A percentile compares a stretch with the other conserved stretches of the same genome.
These are phyloP conservation scores for Theocolax elegans DNA, from an alignment of 1,140 invertebrate species.

Conservation along the genomic window DNA sequence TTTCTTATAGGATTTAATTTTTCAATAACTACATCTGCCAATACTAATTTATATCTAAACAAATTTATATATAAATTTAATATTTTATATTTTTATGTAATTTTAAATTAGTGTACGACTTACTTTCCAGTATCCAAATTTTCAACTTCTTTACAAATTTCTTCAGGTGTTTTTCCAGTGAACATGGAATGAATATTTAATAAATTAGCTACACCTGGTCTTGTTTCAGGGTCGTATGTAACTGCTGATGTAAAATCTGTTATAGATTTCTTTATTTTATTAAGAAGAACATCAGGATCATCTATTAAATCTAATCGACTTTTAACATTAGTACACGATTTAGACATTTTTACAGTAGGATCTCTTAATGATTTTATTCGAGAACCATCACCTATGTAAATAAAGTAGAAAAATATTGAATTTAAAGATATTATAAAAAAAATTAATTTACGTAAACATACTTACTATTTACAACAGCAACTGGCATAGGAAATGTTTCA, in stretches of 20 bases:
- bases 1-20: slow-evolving; percentile 79
- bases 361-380: slow-evolving; percentile 85
- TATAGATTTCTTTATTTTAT: slow-evolving; percentile 91
- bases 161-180: slow-evolving; percentile 74
- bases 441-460: background rate
- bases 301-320: slow-evolving; percentile 87
- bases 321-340: slow-evolving; percentile 85
- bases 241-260: slow-evolving; percentile 91
- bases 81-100: no score
- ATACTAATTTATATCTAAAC: slow-evolving; percentile 77
- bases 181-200: slow-evolving; percentile 85
- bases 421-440: slow-evolving; percentile 6
- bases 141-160: slow-evolving; percentile 77
- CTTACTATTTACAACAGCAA: slow-evolving; percentile 72
- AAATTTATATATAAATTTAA: slow-evolving; percentile 35
- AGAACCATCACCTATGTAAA: slow-evolving; percentile 67
- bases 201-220: slow-evolving; percentile 91
- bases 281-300: slow-evolving; percentile 77
- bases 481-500: slow-evolving; percentile 80
- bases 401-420: slow-evolving; percentile 18
- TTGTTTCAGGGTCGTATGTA: slow-evolving; percentile 79
- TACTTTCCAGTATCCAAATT: slow-evolving; percentile 79
- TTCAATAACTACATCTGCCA: slow-evolving; percentile 81
- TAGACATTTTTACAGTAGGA: slow-evolving; percentile 96
- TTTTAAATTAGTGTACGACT: slow-evolving; percentile 41